These are phyloP conservation scores for Sander vitreus DNA, from an alignment of 2,113 vertebrate genomes.

Conservation along the genomic window DNA sequence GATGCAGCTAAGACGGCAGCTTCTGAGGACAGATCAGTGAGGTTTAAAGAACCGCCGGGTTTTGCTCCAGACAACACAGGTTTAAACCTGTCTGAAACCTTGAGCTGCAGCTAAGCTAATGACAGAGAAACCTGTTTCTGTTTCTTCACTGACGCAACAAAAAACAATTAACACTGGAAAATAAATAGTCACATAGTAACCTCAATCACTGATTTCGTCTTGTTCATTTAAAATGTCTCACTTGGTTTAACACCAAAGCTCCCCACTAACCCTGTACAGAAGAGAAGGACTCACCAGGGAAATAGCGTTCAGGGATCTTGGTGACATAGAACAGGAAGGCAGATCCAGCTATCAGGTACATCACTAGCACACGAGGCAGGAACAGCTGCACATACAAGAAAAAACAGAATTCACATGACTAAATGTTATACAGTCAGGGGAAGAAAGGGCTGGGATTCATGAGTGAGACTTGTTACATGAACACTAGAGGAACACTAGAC, in stretches of 20 bases:
- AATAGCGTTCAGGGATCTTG: slow-evolving; percentile 97
- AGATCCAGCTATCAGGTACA: slow-evolving; percentile 94
- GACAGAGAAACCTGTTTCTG: background rate
- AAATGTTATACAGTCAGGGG: background rate
- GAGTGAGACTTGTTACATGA: background rate
- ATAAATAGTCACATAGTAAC: background rate
- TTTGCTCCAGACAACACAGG: background rate
- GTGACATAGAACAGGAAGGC: slow-evolving; percentile 98
- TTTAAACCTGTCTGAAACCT: background rate
- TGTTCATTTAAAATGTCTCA: background rate
- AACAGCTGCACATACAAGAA: slow-evolving; percentile 86
- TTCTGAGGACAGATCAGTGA: background rate
- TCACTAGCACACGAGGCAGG: slow-evolving; percentile 93
- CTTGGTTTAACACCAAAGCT: background rate
- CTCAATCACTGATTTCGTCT: background rate
- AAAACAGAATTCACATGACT: background rate
- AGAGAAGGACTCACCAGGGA: slow-evolving; percentile 88
- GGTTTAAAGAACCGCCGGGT: background rate
- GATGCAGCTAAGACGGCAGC: background rate
- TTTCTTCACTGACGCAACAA: background rate
- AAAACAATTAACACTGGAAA: background rate
- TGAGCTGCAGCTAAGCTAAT: background rate
- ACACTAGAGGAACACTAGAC: too few species aligned
- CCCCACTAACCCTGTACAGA: background rate
- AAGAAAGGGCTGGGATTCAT: background rate